These are phyloP conservation scores for Eubucco bourcierii DNA, from an alignment of 2,113 vertebrate genomes.

Conservation along the genomic window DNA sequence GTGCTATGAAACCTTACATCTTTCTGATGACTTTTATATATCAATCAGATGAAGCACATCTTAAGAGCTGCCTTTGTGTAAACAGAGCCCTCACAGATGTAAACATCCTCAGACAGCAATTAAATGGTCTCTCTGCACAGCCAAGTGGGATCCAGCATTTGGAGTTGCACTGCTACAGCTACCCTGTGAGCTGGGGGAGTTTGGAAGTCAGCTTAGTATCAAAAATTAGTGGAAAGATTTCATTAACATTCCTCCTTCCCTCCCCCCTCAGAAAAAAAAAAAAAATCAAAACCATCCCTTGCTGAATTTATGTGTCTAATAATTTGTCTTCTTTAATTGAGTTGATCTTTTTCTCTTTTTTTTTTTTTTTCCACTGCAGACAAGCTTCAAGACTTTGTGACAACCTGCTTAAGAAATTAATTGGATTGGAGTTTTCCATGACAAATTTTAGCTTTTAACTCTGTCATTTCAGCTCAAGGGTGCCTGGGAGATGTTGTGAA, in stretches of 20 bases:
- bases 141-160: neutral
- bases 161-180: neutral
- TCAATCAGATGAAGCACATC: neutral
- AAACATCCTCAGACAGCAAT: slow-evolving; percentile 11
- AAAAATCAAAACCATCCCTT: neutral
- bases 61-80: neutral
- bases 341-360: neutral
- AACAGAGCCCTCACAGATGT: neutral
- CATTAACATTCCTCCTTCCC: neutral
- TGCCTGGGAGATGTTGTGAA: neutral
- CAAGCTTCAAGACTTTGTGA: neutral
- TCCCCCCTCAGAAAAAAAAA: neutral
- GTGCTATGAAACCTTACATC: neutral
- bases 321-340: slow-evolving; percentile 8
- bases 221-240: neutral
- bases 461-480: neutral
- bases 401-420: slow-evolving; percentile 17
- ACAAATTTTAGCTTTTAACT: slow-evolving; percentile 32
- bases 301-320: neutral
- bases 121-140: neutral
- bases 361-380: neutral
- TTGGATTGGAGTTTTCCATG: neutral
- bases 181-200: neutral
- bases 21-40: neutral
- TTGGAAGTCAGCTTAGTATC: neutral